Base-by-base conservation (phyloP, 2,888 invertebrate genomes). In the Pocota personata region DNA sequence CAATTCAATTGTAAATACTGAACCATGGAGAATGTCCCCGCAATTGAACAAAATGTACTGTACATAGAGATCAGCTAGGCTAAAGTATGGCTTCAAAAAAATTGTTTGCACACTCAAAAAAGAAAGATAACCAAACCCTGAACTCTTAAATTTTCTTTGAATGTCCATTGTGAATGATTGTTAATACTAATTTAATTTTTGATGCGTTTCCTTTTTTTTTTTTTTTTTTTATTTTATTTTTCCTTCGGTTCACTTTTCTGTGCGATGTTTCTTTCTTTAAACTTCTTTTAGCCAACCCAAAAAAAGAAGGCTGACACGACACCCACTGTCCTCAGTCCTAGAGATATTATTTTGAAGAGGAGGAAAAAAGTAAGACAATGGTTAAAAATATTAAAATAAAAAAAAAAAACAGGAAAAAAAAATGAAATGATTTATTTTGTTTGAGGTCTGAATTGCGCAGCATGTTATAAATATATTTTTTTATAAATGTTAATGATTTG, bases 311-410 rank as follows among this genome's bases (percentile, higher is more conserved):
- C 82, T 86, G 86, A 86, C 82, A 76, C 88, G 87, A 88, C 88
- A 87, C 82, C 89, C 72, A 87, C 72, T 80, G 79, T 88, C 71
- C 87, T 87, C 82, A 88, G 88, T 87, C 88, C 88, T 88, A 88
- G 89, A 64, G 89, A 89, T 87, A 89, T 90, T 83, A 88, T 89
- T 83, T 89, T 89, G 88, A 89, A 89, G 84, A 88, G 89, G 78
- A 88, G 89, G 71, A 89, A 89, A 87, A 88, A 89, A 88, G 89
- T 88, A 87, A 88, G 89, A 88, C 43, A 77, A 80, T 71, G 66
- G 60, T 80, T 66, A 37, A 43, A 71, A 30, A 48, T 19, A 67
- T 14, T 21, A 58, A 43, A 40, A 19, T 21, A 27, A 40, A 57
- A 50, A 57, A 52, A 71, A 21, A 43, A 64, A 66, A 35, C 14